Evolutionary conservation across 2,888 invertebrate species (phyloP).

Genomic region (Metellina segmentata): DNA sequence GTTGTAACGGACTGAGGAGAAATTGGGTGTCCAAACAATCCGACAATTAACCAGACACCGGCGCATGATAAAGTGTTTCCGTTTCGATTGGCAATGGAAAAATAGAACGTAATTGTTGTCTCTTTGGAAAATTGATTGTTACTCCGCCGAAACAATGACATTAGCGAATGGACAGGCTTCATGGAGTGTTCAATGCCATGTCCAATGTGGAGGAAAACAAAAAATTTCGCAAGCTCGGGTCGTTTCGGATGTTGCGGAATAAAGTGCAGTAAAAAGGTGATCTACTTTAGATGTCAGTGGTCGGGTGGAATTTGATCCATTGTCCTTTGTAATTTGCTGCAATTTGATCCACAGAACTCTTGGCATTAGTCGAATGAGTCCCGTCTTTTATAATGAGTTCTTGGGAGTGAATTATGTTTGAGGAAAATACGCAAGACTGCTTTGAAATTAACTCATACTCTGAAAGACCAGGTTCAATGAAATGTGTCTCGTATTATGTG

Average conservation of each 20-base stretch:
- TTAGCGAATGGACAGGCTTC: background rate
- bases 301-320: conserved; percentile 37
- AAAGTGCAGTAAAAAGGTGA: background rate
- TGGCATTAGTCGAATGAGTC: conserved; percentile 36
- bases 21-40: background rate
- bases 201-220: conserved; percentile 3
- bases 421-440: background rate
- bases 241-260: background rate
- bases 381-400: background rate
- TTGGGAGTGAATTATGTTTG: background rate
- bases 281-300: conserved; percentile 27
- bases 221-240: background rate
- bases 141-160: conserved; percentile 13
- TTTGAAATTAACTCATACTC: background rate
- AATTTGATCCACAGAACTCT: background rate
- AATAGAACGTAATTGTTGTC: conserved; percentile 35
- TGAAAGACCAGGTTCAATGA: background rate
- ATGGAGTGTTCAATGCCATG: conserved; percentile 38
- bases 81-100: conserved; percentile 12
- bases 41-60: background rate
- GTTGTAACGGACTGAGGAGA: background rate
- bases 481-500: background rate
- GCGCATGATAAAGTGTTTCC: conserved; percentile 24
- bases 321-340: background rate
- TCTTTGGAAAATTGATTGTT: conserved; percentile 41